Evolutionary conservation across 2,797 vertebrate genomes (phyloP), one percentile per base, ranked within the genome.

Genomic region (Diceros bicornis): DNA sequence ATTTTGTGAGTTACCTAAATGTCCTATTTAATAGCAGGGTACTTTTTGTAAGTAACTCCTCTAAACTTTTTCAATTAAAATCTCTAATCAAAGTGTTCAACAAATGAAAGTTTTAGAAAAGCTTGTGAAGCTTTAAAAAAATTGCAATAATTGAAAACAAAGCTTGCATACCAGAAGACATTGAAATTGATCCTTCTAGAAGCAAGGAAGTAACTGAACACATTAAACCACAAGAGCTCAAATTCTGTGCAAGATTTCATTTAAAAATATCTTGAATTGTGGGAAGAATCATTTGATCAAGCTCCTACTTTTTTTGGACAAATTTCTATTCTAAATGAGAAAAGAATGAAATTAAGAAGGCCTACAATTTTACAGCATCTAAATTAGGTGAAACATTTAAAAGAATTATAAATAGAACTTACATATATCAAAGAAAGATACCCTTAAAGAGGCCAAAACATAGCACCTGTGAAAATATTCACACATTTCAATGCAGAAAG

Each of bases 391-490:
- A 79, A 85, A 75, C 9, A 37, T 17, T 84, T 91, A 12, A 88
- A 75, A 75, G 37, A 87, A 59, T 61, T 75, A 47, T 86, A 64
- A 89, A 34, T 44, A 89, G 47, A 81, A 84, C 11, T 59, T 79
- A 66, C 0, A 79, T 21, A 87, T 69, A 69, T 55, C 50, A 34
- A 72, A 87, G 50, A 72, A 66, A 97, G 72, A 57, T 44, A 72
- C 10, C 55, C 21, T 37, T 18, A 81, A 71, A 9, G 47, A 87
- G 17, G 62, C 37, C 57, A 92, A 96, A 87, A 61, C 23, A 59
- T 68, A 87, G n/a, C 29, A 83, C 34, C 59, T 94, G 32, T 90
- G 44, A 92, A 79, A 97, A 92, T 94, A 93, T 44, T 95, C 83
- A 44, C 9, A 82, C 37, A 50, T 82, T 77, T 90, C 64, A 87